phyloP scores from a whole-genome alignment of 2,113 vertebrate species.

The cat (Felis catus) region F.catus_Fca126_mat1.0 CM031413.1:77929501-77930000 shows the following conservation, averaged over 20 bases:
- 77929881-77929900: not conserved
- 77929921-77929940: not conserved
- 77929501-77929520: not conserved
- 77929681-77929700: constrained; percentile 15
- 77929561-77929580: not conserved
- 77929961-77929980: not conserved
- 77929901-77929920: not conserved
- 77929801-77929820: not conserved
- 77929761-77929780: not conserved
- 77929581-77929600: not conserved
- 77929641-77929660: not conserved
- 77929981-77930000: not conserved
- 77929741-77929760: not conserved
- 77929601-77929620: not conserved
- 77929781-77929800: not conserved
- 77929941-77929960: not conserved
- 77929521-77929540: not conserved
- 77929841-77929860: not conserved
- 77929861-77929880: not conserved
- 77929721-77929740: not conserved
- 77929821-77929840: not conserved
- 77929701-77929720: not conserved
- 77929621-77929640: not conserved
- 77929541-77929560: constrained; percentile 6
- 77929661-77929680: not conserved